Evolutionary conservation across 2,888 invertebrate species (phyloP), one percentile per base, ranked within the genome.

Genomic region (Apamea crenata): DNA sequence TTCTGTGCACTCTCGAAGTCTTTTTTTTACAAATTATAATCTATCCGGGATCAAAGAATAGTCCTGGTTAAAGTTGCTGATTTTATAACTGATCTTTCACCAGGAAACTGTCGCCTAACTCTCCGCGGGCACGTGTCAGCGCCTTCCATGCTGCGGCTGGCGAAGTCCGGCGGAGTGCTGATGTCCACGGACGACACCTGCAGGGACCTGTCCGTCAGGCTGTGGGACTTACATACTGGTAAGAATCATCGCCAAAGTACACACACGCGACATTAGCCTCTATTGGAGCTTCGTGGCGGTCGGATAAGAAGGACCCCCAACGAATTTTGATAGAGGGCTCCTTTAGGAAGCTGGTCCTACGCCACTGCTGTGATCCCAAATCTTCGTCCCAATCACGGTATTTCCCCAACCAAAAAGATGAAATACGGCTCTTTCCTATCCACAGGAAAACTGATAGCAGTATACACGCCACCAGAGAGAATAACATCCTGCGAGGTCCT

Each of bases 171-270:
- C 56, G 97, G 97, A 71, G 97, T 98, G 76, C 97, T 98, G 89
- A 96, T 99, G 86, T 98, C 99, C 12, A 97, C 98, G 29, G 98
- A 98, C 94, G 97, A 97, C 78, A 97, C 97, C 83, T 97, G 98
- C 82, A 95, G 97, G 77, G 99, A 99, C 94, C 97, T 97, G 71
- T 98, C 98, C 56, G 97, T 99, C 82, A 97, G 99, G 77, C 97
- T 99, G 36, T 99, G 99, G 99, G 98, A 99, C 95, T 95, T 99
- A 36, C 97, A 97, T 89, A 97, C 98, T 92, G 99, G 99, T 98
- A 87, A 69, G 78, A 18, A 47, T 47, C 47, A 44, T 44, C 12
- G 44, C 1, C 44, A 47, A 47, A 47, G 14, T 47, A 14, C 47
- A 14, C 47, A 47, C 5, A 40, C 40, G 47, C 47, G 12, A 47